Evolutionary conservation across 1,140 invertebrate genomes (phyloP).

Genomic region (Matsumurasca onukii): DNA sequence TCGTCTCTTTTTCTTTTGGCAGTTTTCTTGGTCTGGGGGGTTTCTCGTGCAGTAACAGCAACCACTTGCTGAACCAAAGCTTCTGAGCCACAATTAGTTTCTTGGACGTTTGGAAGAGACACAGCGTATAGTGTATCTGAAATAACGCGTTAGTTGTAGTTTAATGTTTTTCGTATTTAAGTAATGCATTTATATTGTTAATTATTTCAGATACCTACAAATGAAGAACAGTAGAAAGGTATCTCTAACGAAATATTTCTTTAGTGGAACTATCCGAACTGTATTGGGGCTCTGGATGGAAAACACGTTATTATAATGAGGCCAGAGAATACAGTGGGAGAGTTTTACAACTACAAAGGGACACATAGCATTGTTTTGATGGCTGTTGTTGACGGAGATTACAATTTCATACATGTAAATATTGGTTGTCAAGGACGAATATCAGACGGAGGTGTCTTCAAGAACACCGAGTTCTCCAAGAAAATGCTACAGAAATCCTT

Average conservation of each 20-base stretch:
- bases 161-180: not conserved
- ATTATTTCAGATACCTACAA: not conserved
- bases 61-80: not conserved
- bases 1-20: conserved; percentile 6
- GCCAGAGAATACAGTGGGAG: not conserved
- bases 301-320: conserved; percentile 43
- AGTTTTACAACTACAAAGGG: conserved; percentile 17
- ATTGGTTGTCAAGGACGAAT: conserved; percentile 47
- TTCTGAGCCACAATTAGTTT: not conserved
- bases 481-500: not conserved
- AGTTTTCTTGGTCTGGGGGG: not conserved
- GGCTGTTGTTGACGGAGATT: conserved; percentile 49
- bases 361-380: conserved; percentile 49
- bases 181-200: not conserved
- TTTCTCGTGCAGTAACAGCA: not conserved
- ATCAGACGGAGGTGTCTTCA: conserved; percentile 45
- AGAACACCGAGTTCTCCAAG: conserved; percentile 32
- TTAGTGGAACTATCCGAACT: conserved; percentile 49
- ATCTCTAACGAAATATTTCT: not conserved
- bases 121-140: not conserved
- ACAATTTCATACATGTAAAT: conserved; percentile 48
- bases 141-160: not conserved
- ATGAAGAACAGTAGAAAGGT: conserved; percentile 1
- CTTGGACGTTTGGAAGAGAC: not conserved
- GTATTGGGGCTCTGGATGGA: conserved; percentile 47